phyloP scores from a whole-genome alignment of 2,113 vertebrate species.

The Peromyscus maniculatus region DNA sequence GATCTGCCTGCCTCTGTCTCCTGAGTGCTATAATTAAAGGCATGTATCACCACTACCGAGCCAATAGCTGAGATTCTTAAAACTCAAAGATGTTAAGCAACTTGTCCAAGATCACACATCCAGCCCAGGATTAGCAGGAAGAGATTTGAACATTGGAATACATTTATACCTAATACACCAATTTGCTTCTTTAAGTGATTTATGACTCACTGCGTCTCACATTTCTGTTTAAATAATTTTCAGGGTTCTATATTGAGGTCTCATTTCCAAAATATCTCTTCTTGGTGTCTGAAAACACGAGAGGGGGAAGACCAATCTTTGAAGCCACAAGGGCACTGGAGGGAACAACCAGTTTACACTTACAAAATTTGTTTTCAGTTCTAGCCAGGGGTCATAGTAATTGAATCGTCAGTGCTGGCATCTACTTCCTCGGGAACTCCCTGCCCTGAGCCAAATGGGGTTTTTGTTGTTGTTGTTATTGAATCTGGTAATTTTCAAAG shows the following conservation, averaged over 20 bases:
- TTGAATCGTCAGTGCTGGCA: conserved; percentile 71
- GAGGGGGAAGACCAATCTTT: conserved; percentile 74
- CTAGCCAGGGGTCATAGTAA: conserved; percentile 74
- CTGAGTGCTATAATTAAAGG: not conserved
- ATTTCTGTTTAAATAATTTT: conserved; percentile 80
- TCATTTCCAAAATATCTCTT: conserved; percentile 77
- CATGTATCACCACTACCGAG: not conserved
- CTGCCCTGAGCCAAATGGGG: conserved; percentile 62
- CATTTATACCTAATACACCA: not conserved
- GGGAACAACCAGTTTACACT: conserved; percentile 75
- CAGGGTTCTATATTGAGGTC: conserved; percentile 79
- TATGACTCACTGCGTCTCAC: not conserved
- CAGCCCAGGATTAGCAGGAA: not conserved
- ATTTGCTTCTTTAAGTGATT: not conserved
- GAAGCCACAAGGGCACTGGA: conserved; percentile 77
- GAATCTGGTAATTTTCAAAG: conserved; percentile 77
- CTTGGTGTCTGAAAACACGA: conserved; percentile 77
- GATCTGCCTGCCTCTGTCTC: not conserved
- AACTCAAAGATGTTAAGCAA: conserved; percentile 38
- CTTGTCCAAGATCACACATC: conserved; percentile 10
- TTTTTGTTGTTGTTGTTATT: conserved; percentile 16
- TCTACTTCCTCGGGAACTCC: conserved; percentile 66
- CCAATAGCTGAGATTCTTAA: not conserved
- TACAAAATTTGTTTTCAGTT: conserved; percentile 82
- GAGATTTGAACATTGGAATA: not conserved